Evolutionary conservation across 2,888 invertebrate species (phyloP).

Genomic region (Notocelia uddmanniana): DNA sequence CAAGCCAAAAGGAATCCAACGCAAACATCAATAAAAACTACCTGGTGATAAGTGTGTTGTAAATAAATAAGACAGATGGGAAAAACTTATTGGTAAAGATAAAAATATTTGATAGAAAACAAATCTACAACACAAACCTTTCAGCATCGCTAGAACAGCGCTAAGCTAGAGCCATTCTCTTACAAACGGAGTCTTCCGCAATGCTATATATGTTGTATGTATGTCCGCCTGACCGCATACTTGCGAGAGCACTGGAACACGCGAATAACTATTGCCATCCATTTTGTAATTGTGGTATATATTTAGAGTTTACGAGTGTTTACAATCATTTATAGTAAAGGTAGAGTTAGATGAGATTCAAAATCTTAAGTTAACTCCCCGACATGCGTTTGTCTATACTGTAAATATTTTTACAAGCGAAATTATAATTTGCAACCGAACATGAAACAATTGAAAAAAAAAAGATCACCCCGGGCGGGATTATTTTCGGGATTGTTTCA

Average conservation of each 20-base stretch:
- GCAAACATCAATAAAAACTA: too few species aligned
- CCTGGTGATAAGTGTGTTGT: too few species aligned
- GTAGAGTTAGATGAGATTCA: not conserved
- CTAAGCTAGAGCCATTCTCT: conserved; percentile 16
- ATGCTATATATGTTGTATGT: conserved; percentile 48
- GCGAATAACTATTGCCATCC: not conserved
- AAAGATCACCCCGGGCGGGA: too few species aligned
- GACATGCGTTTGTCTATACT: not conserved
- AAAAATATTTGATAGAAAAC: not conserved
- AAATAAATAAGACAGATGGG: too few species aligned
- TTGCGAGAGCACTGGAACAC: conserved; percentile 63
- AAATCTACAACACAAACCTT: not conserved
- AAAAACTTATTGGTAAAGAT: too few species aligned
- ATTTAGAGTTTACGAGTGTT: conserved; percentile 11
- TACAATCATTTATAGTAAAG: not conserved
- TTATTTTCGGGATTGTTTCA: too few species aligned
- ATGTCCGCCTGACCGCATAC: conserved; percentile 69
- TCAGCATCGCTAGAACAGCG: not conserved
- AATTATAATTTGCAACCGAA: too few species aligned
- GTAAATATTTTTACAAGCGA: too few species aligned
- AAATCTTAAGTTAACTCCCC: not conserved
- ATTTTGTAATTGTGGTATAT: conserved; percentile 20
- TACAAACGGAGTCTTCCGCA: conserved; percentile 51
- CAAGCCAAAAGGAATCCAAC: too few species aligned
- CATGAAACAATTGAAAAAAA: too few species aligned